phyloP scores from a whole-genome alignment of 2,113 vertebrate genomes.

The Narcine bancroftii region DNA sequence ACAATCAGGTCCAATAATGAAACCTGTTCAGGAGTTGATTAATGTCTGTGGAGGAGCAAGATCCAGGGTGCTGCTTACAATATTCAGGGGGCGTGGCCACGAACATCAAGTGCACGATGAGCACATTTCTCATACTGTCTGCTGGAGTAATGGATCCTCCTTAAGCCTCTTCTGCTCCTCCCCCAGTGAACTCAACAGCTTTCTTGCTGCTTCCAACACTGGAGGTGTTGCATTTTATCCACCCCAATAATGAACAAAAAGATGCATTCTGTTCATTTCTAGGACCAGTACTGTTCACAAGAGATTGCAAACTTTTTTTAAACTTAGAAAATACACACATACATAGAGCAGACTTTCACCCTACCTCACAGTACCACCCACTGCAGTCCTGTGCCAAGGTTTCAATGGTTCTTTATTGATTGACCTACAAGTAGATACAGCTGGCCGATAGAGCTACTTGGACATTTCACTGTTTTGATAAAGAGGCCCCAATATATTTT shows the following conservation, averaged over 20 bases:
- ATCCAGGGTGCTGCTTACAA: not conserved
- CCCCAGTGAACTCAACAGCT: not conserved
- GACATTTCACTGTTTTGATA: too few species aligned
- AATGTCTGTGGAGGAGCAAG: not conserved
- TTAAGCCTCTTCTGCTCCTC: not conserved
- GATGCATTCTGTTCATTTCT: not conserved
- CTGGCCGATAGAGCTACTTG: not conserved
- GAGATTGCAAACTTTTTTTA: not conserved
- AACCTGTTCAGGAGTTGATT: not conserved
- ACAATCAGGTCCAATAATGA: not conserved
- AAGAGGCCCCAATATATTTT: not conserved
- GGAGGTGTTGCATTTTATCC: not conserved
- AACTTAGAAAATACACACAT: not conserved
- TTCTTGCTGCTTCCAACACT: not conserved
- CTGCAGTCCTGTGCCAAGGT: not conserved
- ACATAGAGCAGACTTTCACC: not conserved
- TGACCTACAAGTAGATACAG: not conserved
- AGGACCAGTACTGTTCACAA: not conserved
- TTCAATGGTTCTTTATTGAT: not conserved
- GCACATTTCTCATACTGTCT: not conserved
- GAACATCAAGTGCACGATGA: not conserved
- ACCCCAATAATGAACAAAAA: not conserved
- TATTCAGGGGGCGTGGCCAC: not conserved
- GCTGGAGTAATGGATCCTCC: slow-evolving; percentile 2
- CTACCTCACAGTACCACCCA: not conserved